These are phyloP conservation scores for Caenorhabditis wallacei DNA, from an alignment of 2,888 invertebrate genomes.

Conservation along the genomic window DNA sequence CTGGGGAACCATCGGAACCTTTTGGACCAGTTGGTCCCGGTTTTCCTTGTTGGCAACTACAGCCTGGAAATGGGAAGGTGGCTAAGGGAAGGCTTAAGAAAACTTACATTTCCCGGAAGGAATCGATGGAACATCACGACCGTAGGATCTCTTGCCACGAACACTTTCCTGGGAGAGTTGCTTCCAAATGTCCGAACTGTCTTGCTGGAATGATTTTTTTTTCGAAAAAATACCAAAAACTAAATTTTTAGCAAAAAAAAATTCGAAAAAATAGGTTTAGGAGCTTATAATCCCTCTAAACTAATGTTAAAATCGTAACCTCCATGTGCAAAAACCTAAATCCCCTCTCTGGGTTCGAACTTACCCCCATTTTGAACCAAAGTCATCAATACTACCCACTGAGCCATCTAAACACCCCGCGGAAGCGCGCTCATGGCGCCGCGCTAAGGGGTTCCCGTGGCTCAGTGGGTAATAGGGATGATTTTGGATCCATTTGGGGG, in stretches of 20 bases:
- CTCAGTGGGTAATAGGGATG: too few relatives aligned
- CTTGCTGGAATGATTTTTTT: slow-evolving; percentile 70
- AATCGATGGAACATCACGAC: slow-evolving; percentile 30
- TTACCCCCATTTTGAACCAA: neutral
- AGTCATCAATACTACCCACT: too few relatives aligned
- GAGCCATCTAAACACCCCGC: too few relatives aligned
- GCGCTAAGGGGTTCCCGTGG: too few relatives aligned
- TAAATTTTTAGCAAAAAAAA: too few relatives aligned
- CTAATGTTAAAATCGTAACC: neutral
- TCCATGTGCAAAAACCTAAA: too few relatives aligned
- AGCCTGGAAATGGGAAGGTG: slow-evolving; percentile 60
- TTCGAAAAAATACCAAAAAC: too few relatives aligned
- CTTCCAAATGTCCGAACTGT: slow-evolving; percentile 66
- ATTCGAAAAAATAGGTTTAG: neutral
- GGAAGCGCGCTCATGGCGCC: too few relatives aligned
- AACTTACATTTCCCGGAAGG: slow-evolving; percentile 55
- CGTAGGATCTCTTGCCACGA: slow-evolving; percentile 66
- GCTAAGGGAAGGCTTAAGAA: too few relatives aligned
- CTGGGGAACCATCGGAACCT: slow-evolving; percentile 69
- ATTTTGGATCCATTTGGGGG: too few relatives aligned
- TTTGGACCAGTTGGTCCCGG: slow-evolving; percentile 70
- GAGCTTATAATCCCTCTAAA: neutral
- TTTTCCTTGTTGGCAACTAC: slow-evolving; percentile 76
- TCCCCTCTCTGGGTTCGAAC: too few relatives aligned
- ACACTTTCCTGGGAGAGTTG: slow-evolving; percentile 67